Evolutionary conservation across 64 coral and sea anemone genomes (phyloP), one percentile per base, ranked within the genome.

Genomic region (Dendrophyllia cribrosa): DNA sequence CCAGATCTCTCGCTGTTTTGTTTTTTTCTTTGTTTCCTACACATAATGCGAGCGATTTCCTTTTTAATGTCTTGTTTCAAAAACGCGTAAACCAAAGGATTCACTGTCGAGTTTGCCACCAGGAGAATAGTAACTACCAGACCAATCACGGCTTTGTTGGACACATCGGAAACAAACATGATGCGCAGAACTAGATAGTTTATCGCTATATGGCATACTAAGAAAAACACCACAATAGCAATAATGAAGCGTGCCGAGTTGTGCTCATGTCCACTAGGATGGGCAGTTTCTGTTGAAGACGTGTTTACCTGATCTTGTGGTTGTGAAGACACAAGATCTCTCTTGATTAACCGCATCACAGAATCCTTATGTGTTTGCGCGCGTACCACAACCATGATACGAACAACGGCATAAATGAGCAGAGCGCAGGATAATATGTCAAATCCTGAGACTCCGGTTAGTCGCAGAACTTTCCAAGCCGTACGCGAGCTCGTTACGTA

Each of bases 51-150:
- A 1, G 13, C 4, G 4, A 74, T 17, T 74, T 74, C 71, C 12
- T 9, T 74, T 43, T 74, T 47, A 16, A 74, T 47, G 34, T 74
- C 71, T 43, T 15, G 43, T 25, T 74, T 74, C 16, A 47, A 74
- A 74, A 6, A 74, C 34, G 71, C 71, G 71, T 74, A 74, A 17
- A 74, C 71, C 43, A 74, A 74, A 74, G 71, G 71, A 47, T 74
- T 74, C 9, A 48, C 71, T 6, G 34, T 2, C 9, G 71, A 74
- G 43, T 74, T 74, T 0, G 45, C 13, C 7, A 48, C 44, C 34
- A 74, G 13, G 9, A 74, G 71, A 14, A 74, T 11, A 17, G 43
- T 48, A 16, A 74, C 10, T 3, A 74, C 23, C 11, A 46, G 43
- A 0, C 34, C 43, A 74, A 43, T 34, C 52, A 55, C 11, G 6